These are phyloP conservation scores for Actenoides hombroni DNA, from an alignment of 2,113 vertebrate genomes.

Conservation along the genomic window DNA sequence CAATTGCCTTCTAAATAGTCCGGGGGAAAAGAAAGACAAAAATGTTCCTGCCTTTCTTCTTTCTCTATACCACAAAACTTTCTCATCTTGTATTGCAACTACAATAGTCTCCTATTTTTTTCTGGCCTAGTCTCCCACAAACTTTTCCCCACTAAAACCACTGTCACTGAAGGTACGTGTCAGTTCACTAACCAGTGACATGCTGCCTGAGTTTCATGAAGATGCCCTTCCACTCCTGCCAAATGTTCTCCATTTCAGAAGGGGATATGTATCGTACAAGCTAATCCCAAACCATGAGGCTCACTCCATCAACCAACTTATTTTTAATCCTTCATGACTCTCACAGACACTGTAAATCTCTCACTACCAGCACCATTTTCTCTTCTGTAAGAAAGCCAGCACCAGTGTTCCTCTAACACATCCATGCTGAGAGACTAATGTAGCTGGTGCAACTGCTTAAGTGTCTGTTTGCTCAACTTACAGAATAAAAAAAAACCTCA, in stretches of 20 bases:
- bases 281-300: background rate
- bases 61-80: background rate
- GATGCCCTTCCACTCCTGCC: background rate
- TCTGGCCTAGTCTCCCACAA: background rate
- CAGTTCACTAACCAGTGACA: background rate
- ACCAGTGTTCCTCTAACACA: background rate
- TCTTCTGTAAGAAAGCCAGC: background rate
- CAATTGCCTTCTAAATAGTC: background rate
- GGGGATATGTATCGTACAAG: background rate
- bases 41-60: background rate
- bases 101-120: background rate
- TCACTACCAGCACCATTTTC: background rate
- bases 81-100: background rate
- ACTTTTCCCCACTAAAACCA: background rate
- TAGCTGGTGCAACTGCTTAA: background rate
- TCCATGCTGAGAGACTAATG: rapidly evolving
- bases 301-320: background rate
- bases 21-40: background rate
- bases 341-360: slow-evolving; percentile 15
- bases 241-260: background rate
- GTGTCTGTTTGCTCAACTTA: background rate
- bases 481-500: background rate
- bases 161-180: background rate
- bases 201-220: background rate
- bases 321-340: slow-evolving; percentile 21